Conservation (phyloP, 2,888 invertebrate genomes). For the Drosophila melanosoma region DNA sequence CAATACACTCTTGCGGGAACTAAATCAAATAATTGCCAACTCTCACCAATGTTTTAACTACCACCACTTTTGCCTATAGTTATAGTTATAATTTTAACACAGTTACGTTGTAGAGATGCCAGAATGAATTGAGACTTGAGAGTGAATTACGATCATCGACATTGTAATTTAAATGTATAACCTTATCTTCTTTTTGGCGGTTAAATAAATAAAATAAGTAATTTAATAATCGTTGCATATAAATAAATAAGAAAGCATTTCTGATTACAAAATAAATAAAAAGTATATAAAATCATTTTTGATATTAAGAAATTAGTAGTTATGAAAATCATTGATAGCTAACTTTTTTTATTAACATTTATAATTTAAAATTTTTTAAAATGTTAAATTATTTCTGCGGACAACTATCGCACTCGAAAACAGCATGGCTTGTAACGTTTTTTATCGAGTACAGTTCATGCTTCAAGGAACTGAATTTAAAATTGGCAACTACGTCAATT, state of each 20-base stretch:
- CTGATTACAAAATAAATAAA: too few relatives aligned
- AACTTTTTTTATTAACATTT: background rate
- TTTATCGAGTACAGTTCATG: background rate
- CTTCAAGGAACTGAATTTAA: background rate
- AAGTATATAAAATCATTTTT: background rate
- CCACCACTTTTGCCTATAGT: background rate
- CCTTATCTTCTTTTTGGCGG: background rate
- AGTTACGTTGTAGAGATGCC: conserved; percentile 22
- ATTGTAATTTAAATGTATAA: background rate
- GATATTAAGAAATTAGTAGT: too few relatives aligned
- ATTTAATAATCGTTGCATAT: background rate
- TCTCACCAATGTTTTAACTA: background rate
- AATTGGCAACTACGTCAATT: background rate
- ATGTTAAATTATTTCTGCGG: background rate
- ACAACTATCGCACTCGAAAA: background rate
- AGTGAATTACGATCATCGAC: background rate
- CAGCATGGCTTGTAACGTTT: background rate
- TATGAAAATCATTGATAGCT: too few relatives aligned
- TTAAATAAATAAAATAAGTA: background rate
- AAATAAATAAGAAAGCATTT: background rate
- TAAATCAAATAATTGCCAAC: background rate
- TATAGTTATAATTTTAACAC: conserved; percentile 1
- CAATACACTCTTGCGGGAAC: background rate
- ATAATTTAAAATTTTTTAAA: background rate
- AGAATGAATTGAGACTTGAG: background rate